Percentiles rank a stretch among this genome's conserved stretches.
These are phyloP conservation scores for Euphydryas editha DNA, from an alignment of 2,888 invertebrate genomes.

Conservation along the genomic window DNA sequence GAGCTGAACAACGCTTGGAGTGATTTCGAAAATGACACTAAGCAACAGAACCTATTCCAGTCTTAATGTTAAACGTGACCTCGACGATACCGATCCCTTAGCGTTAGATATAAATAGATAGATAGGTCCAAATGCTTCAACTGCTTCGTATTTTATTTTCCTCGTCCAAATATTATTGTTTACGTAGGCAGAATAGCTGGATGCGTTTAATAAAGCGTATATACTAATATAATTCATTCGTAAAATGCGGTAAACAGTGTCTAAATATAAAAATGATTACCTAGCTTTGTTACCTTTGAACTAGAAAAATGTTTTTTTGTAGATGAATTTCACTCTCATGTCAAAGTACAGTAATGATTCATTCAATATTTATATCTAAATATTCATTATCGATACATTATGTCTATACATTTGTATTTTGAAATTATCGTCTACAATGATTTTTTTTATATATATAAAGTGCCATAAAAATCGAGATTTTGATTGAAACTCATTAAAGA, in stretches of 20 bases:
- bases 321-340: background rate
- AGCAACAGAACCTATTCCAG: constrained; percentile 87
- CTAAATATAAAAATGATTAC: constrained; percentile 34
- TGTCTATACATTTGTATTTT: background rate
- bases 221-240: constrained; percentile 16
- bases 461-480: background rate
- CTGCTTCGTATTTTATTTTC: constrained; percentile 22
- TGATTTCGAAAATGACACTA: constrained; percentile 95
- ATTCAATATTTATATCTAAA: background rate
- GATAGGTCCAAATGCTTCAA: constrained; percentile 25
- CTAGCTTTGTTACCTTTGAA: constrained; percentile 28
- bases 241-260: constrained; percentile 39
- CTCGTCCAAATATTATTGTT: background rate
- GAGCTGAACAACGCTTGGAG: constrained; percentile 99
- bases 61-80: constrained; percentile 49
- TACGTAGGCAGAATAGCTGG: constrained; percentile 14
- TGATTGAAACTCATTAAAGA: background rate
- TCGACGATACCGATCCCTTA: constrained; percentile 6
- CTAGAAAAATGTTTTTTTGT: constrained; percentile 12
- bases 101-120: constrained; percentile 13
- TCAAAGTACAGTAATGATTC: background rate
- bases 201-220: background rate
- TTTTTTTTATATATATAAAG: background rate
- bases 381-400: too few species aligned
- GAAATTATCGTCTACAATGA: background rate